Conservation (phyloP, 1,140 invertebrate genomes). For the Musca vetustissima region DNA sequence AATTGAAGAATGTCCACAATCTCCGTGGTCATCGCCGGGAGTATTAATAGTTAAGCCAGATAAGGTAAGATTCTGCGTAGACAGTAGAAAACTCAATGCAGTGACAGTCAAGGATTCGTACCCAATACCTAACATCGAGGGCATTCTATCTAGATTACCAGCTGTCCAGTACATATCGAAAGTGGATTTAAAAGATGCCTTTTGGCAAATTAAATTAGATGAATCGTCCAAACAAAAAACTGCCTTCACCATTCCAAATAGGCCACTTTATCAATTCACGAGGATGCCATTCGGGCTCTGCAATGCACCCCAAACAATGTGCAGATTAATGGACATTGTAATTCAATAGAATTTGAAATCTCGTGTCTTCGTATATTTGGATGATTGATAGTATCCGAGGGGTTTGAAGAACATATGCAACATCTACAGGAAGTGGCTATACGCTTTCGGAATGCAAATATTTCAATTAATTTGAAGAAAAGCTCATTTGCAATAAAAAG, state of each 20-base stretch:
- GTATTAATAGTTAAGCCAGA: not conserved
- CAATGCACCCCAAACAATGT: conserved; percentile 26
- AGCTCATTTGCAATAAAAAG: not conserved
- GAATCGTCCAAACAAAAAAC: not conserved
- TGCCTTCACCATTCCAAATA: not conserved
- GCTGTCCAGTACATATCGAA: no score
- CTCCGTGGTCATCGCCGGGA: not conserved
- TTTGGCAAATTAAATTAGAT: conserved; percentile 6
- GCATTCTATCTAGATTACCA: no score
- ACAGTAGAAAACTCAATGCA: no score
- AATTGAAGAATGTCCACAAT: not conserved
- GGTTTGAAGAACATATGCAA: conserved; percentile 24
- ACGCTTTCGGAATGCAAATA: not conserved
- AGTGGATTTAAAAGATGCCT: not conserved
- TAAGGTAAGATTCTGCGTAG: no score
- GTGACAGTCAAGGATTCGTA: no score
- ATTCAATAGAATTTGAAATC: not conserved
- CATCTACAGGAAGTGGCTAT: not conserved
- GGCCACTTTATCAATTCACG: not conserved
- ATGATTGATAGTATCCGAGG: conserved; percentile 34
- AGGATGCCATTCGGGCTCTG: conserved; percentile 35
- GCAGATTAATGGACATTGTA: conserved; percentile 16
- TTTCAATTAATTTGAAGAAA: conserved; percentile 1
- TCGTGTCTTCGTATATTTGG: conserved; percentile 27
- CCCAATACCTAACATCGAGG: no score